These are phyloP conservation scores for Tenebrio molitor DNA, from an alignment of 1,140 invertebrate species.

Conservation along the genomic window DNA sequence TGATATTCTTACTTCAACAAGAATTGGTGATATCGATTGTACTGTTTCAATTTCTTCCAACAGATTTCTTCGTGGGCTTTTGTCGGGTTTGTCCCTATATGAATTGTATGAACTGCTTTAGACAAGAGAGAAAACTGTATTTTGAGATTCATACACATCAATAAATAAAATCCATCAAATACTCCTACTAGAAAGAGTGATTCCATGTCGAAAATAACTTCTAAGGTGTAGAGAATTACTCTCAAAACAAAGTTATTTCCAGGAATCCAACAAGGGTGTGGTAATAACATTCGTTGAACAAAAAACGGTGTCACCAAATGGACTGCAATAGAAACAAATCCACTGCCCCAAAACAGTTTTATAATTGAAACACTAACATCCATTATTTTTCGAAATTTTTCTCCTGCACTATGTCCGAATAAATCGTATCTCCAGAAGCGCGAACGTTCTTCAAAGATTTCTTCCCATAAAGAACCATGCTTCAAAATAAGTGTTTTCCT, in stretches of 20 bases:
- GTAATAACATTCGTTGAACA: neutral
- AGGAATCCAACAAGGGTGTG: too few species aligned
- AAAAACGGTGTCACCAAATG: neutral
- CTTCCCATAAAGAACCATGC: neutral
- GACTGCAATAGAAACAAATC: neutral
- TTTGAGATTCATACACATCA: too few species aligned
- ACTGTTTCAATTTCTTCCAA: neutral
- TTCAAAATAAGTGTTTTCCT: neutral
- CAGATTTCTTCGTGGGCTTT: too few species aligned
- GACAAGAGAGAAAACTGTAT: neutral
- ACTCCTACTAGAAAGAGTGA: neutral
- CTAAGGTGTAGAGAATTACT: neutral
- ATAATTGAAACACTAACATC: neutral
- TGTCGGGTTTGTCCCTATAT: neutral
- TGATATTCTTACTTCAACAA: too few species aligned
- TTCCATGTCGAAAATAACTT: conserved; percentile 1
- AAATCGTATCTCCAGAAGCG: neutral
- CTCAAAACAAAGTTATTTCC: neutral
- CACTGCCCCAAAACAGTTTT: too few species aligned
- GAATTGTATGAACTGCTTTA: neutral
- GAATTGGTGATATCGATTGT: neutral
- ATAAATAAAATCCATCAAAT: too few species aligned
- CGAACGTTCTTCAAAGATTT: neutral
- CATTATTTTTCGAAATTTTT: neutral
- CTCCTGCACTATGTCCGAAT: neutral